A percentile compares a stretch with the other conserved stretches of the same genome.
Conservation (phyloP, 2,888 invertebrate species). For the Dolichomitus sp. region DNA sequence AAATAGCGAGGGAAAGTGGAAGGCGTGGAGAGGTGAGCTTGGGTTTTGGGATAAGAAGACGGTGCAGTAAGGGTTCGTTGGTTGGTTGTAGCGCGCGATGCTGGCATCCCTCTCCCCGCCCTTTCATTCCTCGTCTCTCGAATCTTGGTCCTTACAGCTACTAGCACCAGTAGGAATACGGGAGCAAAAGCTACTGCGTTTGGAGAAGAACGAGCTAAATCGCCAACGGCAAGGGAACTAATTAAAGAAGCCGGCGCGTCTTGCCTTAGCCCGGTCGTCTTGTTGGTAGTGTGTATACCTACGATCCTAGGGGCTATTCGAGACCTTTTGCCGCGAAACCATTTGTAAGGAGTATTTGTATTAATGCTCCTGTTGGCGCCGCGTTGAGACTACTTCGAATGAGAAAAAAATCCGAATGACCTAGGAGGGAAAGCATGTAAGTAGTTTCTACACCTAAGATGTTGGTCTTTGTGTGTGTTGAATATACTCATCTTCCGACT, state of each 20-base stretch:
- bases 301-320: constrained; percentile 9
- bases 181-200: constrained; percentile 34
- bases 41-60: constrained; percentile 18
- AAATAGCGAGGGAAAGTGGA: constrained; percentile 12
- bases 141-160: constrained; percentile 34
- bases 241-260: constrained; percentile 71
- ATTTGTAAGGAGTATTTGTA: constrained; percentile 24
- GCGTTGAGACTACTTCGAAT: not conserved
- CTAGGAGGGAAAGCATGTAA: not conserved
- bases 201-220: constrained; percentile 54
- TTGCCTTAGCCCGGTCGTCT: constrained; percentile 34
- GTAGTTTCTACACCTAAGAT: not conserved
- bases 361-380: constrained; percentile 19
- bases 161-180: not conserved
- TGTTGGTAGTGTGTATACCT: constrained; percentile 27
- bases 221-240: constrained; percentile 69
- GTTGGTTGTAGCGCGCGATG: not conserved
- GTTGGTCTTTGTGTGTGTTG: not conserved
- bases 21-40: constrained; percentile 2
- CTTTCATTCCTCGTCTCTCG: constrained; percentile 48
- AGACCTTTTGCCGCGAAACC: constrained; percentile 34
- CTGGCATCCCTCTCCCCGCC: constrained; percentile 39
- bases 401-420: not conserved
- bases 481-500: not conserved
- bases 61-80: constrained; percentile 1